Evolutionary conservation across 2,797 vertebrate species (phyloP).

Genomic region (Microctenopoma steveboyesi): DNA sequence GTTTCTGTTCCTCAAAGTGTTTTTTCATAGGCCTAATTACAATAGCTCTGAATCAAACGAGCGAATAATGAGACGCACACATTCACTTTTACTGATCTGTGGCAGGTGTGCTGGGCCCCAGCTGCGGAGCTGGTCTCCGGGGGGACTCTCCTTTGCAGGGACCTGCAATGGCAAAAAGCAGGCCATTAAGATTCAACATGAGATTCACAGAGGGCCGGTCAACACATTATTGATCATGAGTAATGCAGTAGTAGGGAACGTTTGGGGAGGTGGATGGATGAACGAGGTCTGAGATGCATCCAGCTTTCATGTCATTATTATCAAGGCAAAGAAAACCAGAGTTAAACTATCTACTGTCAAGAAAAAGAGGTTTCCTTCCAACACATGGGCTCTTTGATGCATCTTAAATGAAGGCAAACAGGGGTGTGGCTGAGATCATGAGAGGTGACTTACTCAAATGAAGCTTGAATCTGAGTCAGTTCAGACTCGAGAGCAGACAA

Average conservation of each 20-base stretch:
- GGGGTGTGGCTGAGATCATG: no score
- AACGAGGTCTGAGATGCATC: neutral
- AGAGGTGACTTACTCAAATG: neutral
- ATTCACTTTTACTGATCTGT: neutral
- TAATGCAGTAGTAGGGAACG: conserved; percentile 4
- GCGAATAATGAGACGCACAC: neutral
- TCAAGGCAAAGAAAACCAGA: neutral
- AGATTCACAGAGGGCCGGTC: conserved; percentile 18
- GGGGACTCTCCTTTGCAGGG: conserved; percentile 29
- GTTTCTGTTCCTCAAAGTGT: no score
- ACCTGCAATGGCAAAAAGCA: conserved; percentile 46
- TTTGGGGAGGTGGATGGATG: conserved; percentile 8
- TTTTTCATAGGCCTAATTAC: no score
- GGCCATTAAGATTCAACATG: conserved; percentile 62
- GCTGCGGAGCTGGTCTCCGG: conserved; percentile 54
- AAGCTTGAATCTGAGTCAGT: conserved; percentile 7
- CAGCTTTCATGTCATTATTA: neutral
- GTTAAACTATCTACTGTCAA: no score
- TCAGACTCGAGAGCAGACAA: conserved; percentile 29
- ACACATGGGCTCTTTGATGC: neutral
- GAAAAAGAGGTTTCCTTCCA: neutral
- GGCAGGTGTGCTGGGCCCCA: conserved; percentile 47
- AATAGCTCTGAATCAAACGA: no score
- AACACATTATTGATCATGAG: conserved; percentile 55
- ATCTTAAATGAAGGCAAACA: neutral